These are phyloP conservation scores for Acrocyrtus sp. DNA, from an alignment of 2,888 invertebrate genomes.

Conservation along the genomic window DNA sequence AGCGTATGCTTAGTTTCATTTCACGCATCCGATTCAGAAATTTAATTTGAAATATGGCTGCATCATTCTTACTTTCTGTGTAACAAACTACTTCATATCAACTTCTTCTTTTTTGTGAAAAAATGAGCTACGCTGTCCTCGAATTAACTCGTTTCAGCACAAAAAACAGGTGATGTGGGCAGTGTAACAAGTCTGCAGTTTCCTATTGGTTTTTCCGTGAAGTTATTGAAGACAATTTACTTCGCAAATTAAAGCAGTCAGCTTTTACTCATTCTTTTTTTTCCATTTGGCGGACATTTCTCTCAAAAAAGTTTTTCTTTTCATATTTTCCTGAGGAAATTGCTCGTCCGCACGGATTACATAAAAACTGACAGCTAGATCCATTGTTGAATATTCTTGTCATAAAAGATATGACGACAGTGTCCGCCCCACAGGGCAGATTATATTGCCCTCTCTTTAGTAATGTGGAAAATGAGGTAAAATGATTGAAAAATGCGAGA, in stretches of 20 bases:
- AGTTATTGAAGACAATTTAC: background rate
- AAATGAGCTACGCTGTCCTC: too few relatives aligned
- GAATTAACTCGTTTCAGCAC: too few relatives aligned
- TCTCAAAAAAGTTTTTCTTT: background rate
- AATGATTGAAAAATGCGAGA: too few relatives aligned
- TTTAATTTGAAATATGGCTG: constrained; percentile 35
- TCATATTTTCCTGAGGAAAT: background rate
- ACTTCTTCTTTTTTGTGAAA: too few relatives aligned
- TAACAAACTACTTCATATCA: too few relatives aligned
- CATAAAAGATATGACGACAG: background rate
- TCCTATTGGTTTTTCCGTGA: too few relatives aligned
- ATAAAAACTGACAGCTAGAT: too few relatives aligned
- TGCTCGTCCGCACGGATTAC: background rate
- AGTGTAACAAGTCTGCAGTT: too few relatives aligned
- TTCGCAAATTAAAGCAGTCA: constrained; percentile 22
- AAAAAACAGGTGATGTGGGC: too few relatives aligned
- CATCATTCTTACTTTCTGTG: constrained; percentile 17
- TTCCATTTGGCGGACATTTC: background rate
- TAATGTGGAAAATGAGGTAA: too few relatives aligned
- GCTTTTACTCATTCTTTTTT: background rate
- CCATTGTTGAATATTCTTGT: background rate
- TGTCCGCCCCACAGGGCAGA: background rate
- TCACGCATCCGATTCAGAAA: background rate
- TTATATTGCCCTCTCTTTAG: background rate
- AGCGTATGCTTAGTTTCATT: background rate